Conservation (phyloP, 2,888 invertebrate genomes). For the Drosophila siamana region DNA sequence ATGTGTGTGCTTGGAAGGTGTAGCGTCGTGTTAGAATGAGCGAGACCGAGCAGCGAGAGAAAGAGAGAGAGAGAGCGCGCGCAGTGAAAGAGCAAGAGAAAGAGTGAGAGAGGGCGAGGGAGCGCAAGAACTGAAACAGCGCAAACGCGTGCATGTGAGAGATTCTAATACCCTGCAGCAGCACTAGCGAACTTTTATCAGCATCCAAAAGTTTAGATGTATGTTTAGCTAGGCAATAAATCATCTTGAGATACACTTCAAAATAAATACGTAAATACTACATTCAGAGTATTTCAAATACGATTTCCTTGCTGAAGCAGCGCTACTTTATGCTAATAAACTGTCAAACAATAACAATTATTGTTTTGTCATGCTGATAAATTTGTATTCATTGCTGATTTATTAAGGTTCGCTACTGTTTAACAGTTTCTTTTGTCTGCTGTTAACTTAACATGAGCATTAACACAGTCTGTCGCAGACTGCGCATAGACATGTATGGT, state of each 20-base stretch:
- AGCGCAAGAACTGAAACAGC: constrained; percentile 18
- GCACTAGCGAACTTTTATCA: not conserved
- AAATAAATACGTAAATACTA: not conserved
- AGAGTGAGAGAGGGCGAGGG: constrained; percentile 15
- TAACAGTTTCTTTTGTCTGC: not conserved
- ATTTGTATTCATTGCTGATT: not conserved
- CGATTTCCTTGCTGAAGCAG: not conserved
- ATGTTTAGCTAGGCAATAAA: not conserved
- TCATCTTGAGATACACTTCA: not conserved
- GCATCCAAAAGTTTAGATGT: not conserved
- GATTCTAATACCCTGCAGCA: constrained; percentile 21
- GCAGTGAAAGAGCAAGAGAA: not conserved
- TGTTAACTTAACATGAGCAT: constrained; percentile 9
- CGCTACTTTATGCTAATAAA: not conserved
- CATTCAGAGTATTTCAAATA: not conserved
- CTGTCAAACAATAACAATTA: not conserved
- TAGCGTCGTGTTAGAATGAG: constrained; percentile 18
- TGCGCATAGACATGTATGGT: not conserved
- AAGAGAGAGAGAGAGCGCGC: constrained; percentile 7
- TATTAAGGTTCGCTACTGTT: not conserved
- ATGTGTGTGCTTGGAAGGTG: constrained; percentile 28
- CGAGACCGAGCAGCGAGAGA: not conserved
- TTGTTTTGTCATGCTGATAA: not conserved
- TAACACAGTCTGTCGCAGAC: constrained; percentile 4
- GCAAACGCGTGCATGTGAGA: constrained; percentile 26